Base-by-base conservation (phyloP, 2,797 vertebrate genomes). In the Melanotaenia parkinsoni region DNA sequence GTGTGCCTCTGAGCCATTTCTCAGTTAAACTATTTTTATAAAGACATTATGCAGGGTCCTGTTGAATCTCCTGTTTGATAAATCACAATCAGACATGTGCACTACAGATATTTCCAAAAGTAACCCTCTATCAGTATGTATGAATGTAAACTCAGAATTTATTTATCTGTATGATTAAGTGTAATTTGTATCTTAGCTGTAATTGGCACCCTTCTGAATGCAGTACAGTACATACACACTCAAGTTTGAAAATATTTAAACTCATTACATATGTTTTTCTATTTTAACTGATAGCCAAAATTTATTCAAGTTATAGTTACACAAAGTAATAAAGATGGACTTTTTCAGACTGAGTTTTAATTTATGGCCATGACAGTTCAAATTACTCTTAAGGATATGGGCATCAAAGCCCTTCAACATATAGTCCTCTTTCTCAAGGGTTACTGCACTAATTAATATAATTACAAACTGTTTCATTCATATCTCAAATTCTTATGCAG, bases 61-160 rank as follows among this genome's bases (percentile, higher is more conserved):
- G 47, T 20, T 50, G n/a, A 11, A 16, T 40, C 5, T 50, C 47
- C 47, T 50, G 47, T 20, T 50, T 50, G n/a, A 16, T 16, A 13
- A 3, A 3, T 16, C 38, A 40, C 38, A 26, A 26, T 54, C 51
- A 14, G 1, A 26, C 24, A 54, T 13, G 24, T 28, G 9, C 24
- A 26, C 22, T 1, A 26, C 11, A 26, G 12, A 24, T 53, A 11
- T 53, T 5, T 51, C 11, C 24, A 54, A 22, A 24, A 53, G n/a
- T 51, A 51, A 22, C 22, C 50, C 54, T 58, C 4, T 11, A 26
- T 65, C 40, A 30, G 18, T 35, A 51, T 37, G 16, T 38, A 45
- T 65, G 33, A 73, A 66, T 72, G 62, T 65, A 65, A 47, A 58
- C 50, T 35, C 18, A 64, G 43, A 71, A 71, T 43, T 14, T 14